A percentile compares a stretch with the other conserved stretches of the same genome.
phyloP scores from a whole-genome alignment of 2,888 invertebrate species.

The Rutpela maculata region DNA sequence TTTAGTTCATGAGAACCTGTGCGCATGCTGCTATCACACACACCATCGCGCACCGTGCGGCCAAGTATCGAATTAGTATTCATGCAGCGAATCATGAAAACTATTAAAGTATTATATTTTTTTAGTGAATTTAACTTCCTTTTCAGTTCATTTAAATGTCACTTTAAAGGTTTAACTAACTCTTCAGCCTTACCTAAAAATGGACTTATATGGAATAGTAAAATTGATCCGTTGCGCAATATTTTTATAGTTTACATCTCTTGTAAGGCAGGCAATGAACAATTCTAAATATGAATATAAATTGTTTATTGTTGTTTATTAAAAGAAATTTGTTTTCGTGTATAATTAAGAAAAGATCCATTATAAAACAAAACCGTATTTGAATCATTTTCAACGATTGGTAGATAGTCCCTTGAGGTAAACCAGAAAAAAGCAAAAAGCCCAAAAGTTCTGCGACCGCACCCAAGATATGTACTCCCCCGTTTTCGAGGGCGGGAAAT shows the following conservation, averaged over 20 bases:
- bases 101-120: constrained; percentile 43
- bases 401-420: no score
- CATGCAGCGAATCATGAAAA: constrained; percentile 65
- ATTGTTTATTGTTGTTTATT: no score
- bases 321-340: no score
- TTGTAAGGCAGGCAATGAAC: no score
- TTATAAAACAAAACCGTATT: no score
- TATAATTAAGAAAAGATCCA: no score
- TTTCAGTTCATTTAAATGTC: constrained; percentile 25
- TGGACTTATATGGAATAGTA: neutral
- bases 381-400: no score
- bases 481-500: no score
- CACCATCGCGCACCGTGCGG: constrained; percentile 67
- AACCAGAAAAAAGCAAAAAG: no score
- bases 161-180: constrained; percentile 2
- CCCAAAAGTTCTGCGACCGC: no score
- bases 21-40: constrained; percentile 66
- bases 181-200: neutral
- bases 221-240: neutral
- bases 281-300: no score
- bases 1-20: constrained; percentile 68
- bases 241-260: neutral
- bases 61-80: constrained; percentile 70
- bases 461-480: no score
- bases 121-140: constrained; percentile 32